Evolutionary conservation across 2,113 vertebrate species (phyloP).

Genomic region (Probosciger aterrimus): DNA sequence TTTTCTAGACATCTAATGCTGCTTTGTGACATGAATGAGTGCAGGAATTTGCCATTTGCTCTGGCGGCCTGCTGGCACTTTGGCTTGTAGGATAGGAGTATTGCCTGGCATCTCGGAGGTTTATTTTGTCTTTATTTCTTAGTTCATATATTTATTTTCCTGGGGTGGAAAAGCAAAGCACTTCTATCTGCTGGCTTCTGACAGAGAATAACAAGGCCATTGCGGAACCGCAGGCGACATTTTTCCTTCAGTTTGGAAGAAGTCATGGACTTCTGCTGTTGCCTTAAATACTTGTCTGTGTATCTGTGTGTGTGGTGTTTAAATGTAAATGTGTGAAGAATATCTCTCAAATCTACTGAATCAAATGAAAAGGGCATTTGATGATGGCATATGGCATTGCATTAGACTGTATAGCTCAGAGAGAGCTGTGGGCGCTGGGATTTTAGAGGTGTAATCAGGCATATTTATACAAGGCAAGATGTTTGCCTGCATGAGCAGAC

Average conservation of each 20-base stretch:
- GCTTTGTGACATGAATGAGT: neutral
- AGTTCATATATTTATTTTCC: neutral
- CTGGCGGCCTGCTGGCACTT: neutral
- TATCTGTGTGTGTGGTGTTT: neutral
- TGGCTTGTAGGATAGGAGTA: neutral
- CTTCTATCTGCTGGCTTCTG: neutral
- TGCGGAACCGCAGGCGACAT: neutral
- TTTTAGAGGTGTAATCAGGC: neutral
- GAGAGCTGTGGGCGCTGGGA: neutral
- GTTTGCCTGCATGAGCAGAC: neutral
- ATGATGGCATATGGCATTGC: neutral
- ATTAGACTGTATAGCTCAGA: neutral
- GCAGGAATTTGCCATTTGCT: neutral
- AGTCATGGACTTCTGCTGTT: neutral
- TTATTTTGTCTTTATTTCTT: neutral
- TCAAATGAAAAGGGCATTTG: neutral
- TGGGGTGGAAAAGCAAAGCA: neutral
- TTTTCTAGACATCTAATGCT: neutral
- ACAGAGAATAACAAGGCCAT: neutral
- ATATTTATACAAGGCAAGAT: neutral
- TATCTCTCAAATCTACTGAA: neutral
- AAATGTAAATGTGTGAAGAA: neutral
- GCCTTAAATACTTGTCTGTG: neutral
- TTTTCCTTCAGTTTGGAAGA: neutral
- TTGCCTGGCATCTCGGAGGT: neutral